phyloP scores from a whole-genome alignment of 2,888 invertebrate species.

The Encarsia formosa region DNA sequence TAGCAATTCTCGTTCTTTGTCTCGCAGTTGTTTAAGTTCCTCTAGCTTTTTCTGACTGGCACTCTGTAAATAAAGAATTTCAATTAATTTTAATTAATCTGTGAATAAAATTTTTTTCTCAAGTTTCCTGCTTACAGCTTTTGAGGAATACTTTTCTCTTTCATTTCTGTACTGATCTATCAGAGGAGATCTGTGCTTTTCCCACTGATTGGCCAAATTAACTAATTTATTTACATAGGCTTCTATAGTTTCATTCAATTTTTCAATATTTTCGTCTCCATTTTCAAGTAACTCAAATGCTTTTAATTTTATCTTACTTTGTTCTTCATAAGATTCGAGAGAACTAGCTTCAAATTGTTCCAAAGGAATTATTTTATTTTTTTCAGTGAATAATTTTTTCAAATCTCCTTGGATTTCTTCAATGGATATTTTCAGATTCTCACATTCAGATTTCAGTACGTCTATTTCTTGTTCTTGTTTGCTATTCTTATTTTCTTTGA shows the following conservation, averaged over 20 bases:
- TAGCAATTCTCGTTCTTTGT: constrained; percentile 60
- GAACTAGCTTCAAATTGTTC: constrained; percentile 49
- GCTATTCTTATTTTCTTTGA: constrained; percentile 7
- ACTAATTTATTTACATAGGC: constrained; percentile 61
- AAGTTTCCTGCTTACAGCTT: constrained; percentile 47
- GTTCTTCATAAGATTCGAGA: constrained; percentile 48
- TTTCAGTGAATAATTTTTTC: constrained; percentile 41
- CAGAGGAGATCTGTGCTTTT: constrained; percentile 65
- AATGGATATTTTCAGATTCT: constrained; percentile 39
- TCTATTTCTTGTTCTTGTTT: constrained; percentile 43
- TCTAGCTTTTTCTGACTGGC: constrained; percentile 56
- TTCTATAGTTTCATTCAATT: constrained; percentile 59
- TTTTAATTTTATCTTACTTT: constrained; percentile 56
- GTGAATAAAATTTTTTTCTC: background rate
- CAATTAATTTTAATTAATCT: background rate
- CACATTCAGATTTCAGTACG: constrained; percentile 47
- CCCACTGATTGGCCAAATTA: constrained; percentile 68
- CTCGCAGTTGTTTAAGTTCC: constrained; percentile 54
- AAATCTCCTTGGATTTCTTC: constrained; percentile 43
- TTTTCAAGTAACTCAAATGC: constrained; percentile 64
- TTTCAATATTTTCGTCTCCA: constrained; percentile 59
- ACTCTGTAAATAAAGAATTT: constrained; percentile 45
- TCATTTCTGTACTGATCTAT: constrained; percentile 58
- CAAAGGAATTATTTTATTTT: constrained; percentile 37
- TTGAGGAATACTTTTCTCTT: constrained; percentile 47